Conservation (phyloP, 2,888 invertebrate species). For the Lamproptera curius region DNA sequence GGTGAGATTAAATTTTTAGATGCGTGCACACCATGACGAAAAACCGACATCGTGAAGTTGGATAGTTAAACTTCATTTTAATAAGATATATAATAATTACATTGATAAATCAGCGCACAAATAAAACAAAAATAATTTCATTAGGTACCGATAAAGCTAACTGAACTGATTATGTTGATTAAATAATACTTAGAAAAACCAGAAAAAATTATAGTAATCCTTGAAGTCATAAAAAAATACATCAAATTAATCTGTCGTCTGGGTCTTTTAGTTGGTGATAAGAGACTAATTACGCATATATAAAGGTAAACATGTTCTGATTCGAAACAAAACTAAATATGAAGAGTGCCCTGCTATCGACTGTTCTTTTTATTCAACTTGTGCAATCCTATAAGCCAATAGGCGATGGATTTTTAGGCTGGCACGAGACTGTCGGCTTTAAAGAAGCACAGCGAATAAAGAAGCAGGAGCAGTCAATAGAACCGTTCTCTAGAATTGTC, state of each 20-base stretch:
- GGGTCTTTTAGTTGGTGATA: conserved; percentile 3
- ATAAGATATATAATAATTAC: no score
- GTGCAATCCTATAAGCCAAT: conserved; percentile 25
- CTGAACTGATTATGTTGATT: no score
- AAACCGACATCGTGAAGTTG: no score
- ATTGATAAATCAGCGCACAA: no score
- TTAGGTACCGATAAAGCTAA: no score
- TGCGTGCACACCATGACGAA: no score
- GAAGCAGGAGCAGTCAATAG: conserved; percentile 32
- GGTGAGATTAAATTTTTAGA: no score
- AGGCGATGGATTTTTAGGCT: conserved; percentile 30
- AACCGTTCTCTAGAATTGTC: conserved; percentile 41
- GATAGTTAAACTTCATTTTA: no score
- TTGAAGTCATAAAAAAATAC: conserved; percentile 34
- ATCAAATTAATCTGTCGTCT: conserved; percentile 26
- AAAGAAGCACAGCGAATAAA: conserved; percentile 47
- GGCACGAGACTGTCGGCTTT: conserved; percentile 50
- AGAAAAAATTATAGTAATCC: conserved; percentile 23
- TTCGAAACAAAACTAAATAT: conserved; percentile 23
- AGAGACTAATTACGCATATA: conserved; percentile 7
- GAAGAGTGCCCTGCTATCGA: conserved; percentile 26
- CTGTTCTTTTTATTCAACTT: conserved; percentile 30
- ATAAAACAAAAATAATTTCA: no score
- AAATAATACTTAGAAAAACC: not conserved
- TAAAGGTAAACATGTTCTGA: conserved; percentile 24